These are phyloP conservation scores for Lathronympha strigana DNA, from an alignment of 2,888 invertebrate species.

Conservation along the genomic window DNA sequence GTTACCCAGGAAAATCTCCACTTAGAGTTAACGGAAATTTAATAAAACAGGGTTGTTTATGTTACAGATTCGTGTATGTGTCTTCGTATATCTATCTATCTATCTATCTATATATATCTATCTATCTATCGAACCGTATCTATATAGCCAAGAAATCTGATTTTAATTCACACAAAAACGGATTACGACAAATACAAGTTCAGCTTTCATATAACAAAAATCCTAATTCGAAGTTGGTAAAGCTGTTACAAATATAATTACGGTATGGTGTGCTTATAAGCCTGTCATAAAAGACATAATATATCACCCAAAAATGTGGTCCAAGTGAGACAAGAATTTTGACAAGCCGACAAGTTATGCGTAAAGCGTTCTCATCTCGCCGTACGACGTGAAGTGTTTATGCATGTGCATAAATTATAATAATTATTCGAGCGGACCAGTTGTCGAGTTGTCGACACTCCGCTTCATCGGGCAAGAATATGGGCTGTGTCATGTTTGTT, in stretches of 20 bases:
- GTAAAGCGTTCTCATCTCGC: slow-evolving; percentile 19
- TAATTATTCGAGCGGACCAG: slow-evolving; percentile 30
- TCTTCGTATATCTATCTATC: too few species aligned
- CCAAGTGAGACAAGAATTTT: slow-evolving; percentile 8
- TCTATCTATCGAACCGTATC: too few species aligned
- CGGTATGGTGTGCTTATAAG: neutral
- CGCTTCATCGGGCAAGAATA: slow-evolving; percentile 3
- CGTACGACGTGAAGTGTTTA: slow-evolving; percentile 30
- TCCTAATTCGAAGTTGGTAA: neutral
- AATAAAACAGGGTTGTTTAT: too few species aligned
- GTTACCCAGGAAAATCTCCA: too few species aligned
- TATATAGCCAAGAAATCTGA: neutral
- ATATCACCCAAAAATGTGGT: slow-evolving; percentile 5
- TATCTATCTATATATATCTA: too few species aligned
- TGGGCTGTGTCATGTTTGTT: slow-evolving; percentile 33
- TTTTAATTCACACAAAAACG: neutral
- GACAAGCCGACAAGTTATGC: slow-evolving; percentile 36
- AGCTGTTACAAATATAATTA: neutral
- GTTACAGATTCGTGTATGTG: too few species aligned
- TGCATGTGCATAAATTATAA: slow-evolving; percentile 36
- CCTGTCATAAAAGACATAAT: neutral
- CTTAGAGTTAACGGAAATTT: too few species aligned
- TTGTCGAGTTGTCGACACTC: slow-evolving; percentile 33
- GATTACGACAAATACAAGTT: neutral
- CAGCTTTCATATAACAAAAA: neutral